Conservation (phyloP, 1,140 invertebrate species). For the Magallana ariakensis region DNA sequence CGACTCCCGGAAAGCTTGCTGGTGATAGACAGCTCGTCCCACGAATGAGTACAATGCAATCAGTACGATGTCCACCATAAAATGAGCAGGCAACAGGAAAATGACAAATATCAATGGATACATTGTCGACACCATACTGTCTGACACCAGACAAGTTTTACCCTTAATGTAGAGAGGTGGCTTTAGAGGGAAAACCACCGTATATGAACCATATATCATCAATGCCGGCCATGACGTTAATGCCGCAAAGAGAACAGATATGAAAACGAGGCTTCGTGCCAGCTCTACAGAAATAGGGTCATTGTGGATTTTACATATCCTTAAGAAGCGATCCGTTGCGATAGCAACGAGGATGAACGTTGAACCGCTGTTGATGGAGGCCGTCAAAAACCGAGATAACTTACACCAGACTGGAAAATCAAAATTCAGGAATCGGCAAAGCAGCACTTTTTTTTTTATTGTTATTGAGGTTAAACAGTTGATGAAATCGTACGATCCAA, state of each 20-base stretch:
- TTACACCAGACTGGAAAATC: conserved; percentile 55
- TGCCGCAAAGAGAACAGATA: conserved; percentile 35
- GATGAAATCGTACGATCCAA: conserved; percentile 51
- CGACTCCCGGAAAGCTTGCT: conserved; percentile 39
- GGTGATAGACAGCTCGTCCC: conserved; percentile 39
- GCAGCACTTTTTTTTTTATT: conserved; percentile 38
- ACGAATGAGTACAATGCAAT: conserved; percentile 48
- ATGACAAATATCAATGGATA: conserved; percentile 51
- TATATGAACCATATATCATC: conserved; percentile 53
- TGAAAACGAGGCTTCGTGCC: conserved; percentile 37
- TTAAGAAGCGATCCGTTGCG: conserved; percentile 52
- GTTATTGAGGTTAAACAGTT: conserved; percentile 50
- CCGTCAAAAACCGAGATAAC: conserved; percentile 52
- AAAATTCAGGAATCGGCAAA: conserved; percentile 48
- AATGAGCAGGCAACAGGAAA: conserved; percentile 48
- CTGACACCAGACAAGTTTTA: conserved; percentile 52
- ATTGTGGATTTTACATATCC: conserved; percentile 49
- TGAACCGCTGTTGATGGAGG: conserved; percentile 49
- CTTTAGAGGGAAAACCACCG: conserved; percentile 13
- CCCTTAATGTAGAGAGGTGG: conserved; percentile 12
- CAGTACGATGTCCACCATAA: conserved; percentile 42
- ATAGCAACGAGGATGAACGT: conserved; percentile 52
- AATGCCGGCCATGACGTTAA: conserved; percentile 51
- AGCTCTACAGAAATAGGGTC: conserved; percentile 30
- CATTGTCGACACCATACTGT: conserved; percentile 28